phyloP scores from a whole-genome alignment of 2,888 invertebrate species.

The Sinelater perroti region DNA sequence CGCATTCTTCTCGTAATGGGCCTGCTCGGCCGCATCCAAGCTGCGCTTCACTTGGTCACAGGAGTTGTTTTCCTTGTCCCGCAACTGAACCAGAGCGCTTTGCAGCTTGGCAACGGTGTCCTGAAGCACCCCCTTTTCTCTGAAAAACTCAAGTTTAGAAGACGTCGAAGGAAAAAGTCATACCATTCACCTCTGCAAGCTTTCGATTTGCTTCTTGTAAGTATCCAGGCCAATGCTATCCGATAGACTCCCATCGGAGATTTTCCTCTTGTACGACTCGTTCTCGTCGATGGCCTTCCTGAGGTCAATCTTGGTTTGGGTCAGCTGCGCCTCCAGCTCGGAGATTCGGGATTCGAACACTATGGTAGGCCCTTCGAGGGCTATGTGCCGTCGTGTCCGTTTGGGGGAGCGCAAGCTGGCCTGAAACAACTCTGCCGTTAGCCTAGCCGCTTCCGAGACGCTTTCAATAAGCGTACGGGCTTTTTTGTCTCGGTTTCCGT shows the following conservation, averaged over 20 bases:
- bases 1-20: slow-evolving; percentile 79
- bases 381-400: slow-evolving; percentile 19
- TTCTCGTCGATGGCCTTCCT: slow-evolving; percentile 76
- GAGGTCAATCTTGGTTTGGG: slow-evolving; percentile 79
- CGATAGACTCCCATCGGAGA: slow-evolving; percentile 58
- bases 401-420: slow-evolving; percentile 22
- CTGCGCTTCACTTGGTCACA: slow-evolving; percentile 72
- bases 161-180: not conserved
- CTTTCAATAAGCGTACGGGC: slow-evolving; percentile 24
- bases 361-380: slow-evolving; percentile 78
- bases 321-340: slow-evolving; percentile 83
- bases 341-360: slow-evolving; percentile 86
- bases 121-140: slow-evolving; percentile 75
- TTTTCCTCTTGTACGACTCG: slow-evolving; percentile 62
- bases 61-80: slow-evolving; percentile 70
- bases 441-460: not conserved
- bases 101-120: slow-evolving; percentile 75
- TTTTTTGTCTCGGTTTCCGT: slow-evolving; percentile 50
- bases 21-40: slow-evolving; percentile 77
- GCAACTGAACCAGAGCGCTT: slow-evolving; percentile 69
- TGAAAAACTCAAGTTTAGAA: slow-evolving; percentile 47
- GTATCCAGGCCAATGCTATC: slow-evolving; percentile 68
- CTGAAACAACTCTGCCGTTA: not conserved
- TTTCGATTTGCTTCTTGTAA: slow-evolving; percentile 75
- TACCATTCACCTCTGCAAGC: slow-evolving; percentile 67